Base-by-base conservation (phyloP, 1,140 invertebrate species). In the Tetranychus cinnabarinus region DNA sequence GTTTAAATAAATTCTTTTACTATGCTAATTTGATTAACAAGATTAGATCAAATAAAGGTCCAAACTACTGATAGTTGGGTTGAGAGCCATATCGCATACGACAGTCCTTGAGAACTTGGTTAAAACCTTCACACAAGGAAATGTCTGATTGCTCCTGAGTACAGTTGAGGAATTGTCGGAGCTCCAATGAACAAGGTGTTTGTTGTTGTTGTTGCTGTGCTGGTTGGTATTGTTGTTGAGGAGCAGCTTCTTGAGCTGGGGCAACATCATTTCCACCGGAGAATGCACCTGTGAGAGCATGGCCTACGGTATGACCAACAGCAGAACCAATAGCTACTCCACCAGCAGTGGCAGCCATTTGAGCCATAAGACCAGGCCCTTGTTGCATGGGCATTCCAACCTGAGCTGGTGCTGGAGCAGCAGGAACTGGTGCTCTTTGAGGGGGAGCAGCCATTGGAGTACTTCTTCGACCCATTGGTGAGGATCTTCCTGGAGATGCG, bases 71-170 rank as follows among this genome's bases (percentile, higher is more conserved):
- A 10, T 42, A 42, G 10, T 42, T 42, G 39, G 50, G 50, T 33
- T 52, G 50, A n/a, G 50, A 23, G 13, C 50, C 50, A 52, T 45
- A 58, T 42, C 42, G 37, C 57, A 58, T 58, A n/a, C 57, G 37
- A 82, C 89, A 93, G 71, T 91, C 86, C 66, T 86, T 82, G 63
- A 93, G 76, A 60, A 86, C 88, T 73, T 92, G 86, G 71, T 91
- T 92, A 72, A 93, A 93, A 54, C 88, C 88, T 67, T 89, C 82
- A 69, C 89, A 93, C 2, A 93, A 77, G 3, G 80, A 78, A 7
- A 93, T 71, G 71, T 92, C 88, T 39, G 78, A 77, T n/a, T 56
- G 58, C 68, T 90, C 86, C 68, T 87, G 80, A 56, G 87, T 86
- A 70, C 88, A 91, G 65, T 88, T 80, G 23, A 92, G 72, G 74